Evolutionary conservation across 2,113 vertebrate genomes (phyloP).

Genomic region (Lamprologus lemairii): DNA sequence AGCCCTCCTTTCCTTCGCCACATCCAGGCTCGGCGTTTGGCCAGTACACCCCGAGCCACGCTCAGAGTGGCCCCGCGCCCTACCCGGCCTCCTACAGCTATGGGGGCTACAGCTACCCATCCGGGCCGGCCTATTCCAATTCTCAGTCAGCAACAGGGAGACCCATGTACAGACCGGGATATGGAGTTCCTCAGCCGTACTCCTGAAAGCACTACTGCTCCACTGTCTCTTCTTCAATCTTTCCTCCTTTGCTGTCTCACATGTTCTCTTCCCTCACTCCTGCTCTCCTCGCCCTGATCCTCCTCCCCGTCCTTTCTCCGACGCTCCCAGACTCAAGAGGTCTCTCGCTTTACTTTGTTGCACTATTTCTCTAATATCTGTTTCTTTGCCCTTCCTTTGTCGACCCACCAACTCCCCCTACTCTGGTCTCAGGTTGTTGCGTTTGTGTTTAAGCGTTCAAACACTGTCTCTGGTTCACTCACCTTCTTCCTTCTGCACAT

Average conservation of each 20-base stretch:
- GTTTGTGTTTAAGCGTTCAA: conserved; percentile 46
- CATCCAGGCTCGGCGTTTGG: conserved; percentile 67
- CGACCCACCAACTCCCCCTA: background rate
- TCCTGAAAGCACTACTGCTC: conserved; percentile 58
- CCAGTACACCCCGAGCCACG: conserved; percentile 55
- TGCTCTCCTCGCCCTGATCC: background rate
- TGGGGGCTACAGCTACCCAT: conserved; percentile 65
- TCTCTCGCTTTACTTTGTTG: conserved; percentile 58
- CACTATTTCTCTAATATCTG: conserved; percentile 45
- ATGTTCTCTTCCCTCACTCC: background rate
- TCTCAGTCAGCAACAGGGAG: conserved; percentile 65
- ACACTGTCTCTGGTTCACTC: background rate
- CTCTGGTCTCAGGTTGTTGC: conserved; percentile 65
- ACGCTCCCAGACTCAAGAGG: conserved; percentile 1
- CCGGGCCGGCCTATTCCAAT: conserved; percentile 44
- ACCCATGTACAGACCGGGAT: conserved; percentile 68
- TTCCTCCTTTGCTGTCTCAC: background rate
- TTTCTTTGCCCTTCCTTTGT: background rate
- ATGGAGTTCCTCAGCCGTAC: conserved; percentile 71
- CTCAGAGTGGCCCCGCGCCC: conserved; percentile 24
- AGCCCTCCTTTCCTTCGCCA: conserved; percentile 61
- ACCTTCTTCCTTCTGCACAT: background rate
- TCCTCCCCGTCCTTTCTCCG: background rate
- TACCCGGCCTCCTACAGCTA: conserved; percentile 67
- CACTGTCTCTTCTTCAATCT: background rate